Conservation (phyloP, 2,888 invertebrate species). For the Dione vanillae region DNA sequence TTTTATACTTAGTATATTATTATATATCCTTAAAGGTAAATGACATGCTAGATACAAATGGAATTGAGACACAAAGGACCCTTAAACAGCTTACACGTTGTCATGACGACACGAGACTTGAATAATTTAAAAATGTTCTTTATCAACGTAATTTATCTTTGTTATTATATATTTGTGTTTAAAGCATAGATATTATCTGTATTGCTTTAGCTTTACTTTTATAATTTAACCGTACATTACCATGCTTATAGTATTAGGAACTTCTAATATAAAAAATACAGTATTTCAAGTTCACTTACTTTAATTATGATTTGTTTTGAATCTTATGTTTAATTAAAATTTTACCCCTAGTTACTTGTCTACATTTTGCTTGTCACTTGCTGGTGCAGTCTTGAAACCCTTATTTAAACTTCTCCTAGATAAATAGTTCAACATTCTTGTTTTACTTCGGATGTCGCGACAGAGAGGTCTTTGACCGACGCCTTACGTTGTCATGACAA, state of each 20-base stretch:
- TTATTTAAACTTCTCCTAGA: constrained; percentile 64
- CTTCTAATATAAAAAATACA: neutral
- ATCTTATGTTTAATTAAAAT: neutral
- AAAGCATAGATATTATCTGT: too few relatives aligned
- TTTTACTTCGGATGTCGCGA: constrained; percentile 74
- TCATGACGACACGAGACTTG: constrained; percentile 68
- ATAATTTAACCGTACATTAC: too few relatives aligned
- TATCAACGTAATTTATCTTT: neutral
- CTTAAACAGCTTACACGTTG: constrained; percentile 57
- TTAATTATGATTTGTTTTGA: neutral
- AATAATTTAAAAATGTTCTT: constrained; percentile 65
- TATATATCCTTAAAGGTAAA: neutral
- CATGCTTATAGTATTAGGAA: too few relatives aligned
- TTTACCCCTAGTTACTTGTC: neutral
- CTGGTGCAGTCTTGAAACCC: constrained; percentile 56
- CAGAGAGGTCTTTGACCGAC: constrained; percentile 77
- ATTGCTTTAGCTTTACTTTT: too few relatives aligned
- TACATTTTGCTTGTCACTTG: constrained; percentile 41
- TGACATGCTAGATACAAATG: constrained; percentile 70
- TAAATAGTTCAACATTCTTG: constrained; percentile 71
- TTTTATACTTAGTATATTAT: neutral
- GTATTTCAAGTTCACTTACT: neutral
- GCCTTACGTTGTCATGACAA: constrained; percentile 72
- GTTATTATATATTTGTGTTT: neutral
- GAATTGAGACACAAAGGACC: constrained; percentile 59